A percentile compares a stretch with the other conserved stretches of the same genome.
These are phyloP conservation scores for Enteromius paludinosus DNA, from an alignment of 2,797 vertebrate genomes.

Conservation along the genomic window DNA sequence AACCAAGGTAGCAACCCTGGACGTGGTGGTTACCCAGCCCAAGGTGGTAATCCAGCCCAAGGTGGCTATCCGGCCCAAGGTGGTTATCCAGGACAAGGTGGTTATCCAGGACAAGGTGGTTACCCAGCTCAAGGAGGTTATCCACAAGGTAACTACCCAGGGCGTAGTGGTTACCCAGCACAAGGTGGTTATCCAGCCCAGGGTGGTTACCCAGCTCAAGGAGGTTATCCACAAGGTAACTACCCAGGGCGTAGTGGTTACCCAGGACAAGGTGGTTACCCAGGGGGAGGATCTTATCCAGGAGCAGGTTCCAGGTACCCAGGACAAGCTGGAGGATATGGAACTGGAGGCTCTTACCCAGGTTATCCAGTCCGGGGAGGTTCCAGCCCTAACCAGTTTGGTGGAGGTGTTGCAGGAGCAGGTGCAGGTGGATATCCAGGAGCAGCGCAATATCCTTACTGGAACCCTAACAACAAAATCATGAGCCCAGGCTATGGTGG, in stretches of 20 bases:
- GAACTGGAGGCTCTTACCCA: slow-evolving; percentile 62
- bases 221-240: slow-evolving; percentile 22
- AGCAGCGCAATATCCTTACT: slow-evolving; percentile 65
- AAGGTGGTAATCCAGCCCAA: background rate
- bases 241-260: slow-evolving; percentile 15
- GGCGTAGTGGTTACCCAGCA: background rate
- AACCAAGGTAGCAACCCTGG: slow-evolving; percentile 48
- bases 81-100: slow-evolving; percentile 40
- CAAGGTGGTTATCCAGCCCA: slow-evolving; percentile 46
- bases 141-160: slow-evolving; percentile 18
- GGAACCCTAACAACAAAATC: slow-evolving; percentile 77
- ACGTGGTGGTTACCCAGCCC: slow-evolving; percentile 30
- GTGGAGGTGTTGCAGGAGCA: slow-evolving; percentile 37
- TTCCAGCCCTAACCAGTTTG: slow-evolving; percentile 52
- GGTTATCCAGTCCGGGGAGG: slow-evolving; percentile 60
- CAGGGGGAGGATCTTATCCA: slow-evolving; percentile 23
- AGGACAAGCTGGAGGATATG: slow-evolving; percentile 55
- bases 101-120: slow-evolving; percentile 44
- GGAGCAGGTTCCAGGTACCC: slow-evolving; percentile 42
- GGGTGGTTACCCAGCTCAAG: slow-evolving; percentile 42
- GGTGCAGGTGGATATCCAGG: slow-evolving; percentile 63
- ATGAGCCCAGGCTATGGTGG: slow-evolving; percentile 76
- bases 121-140: slow-evolving; percentile 46
- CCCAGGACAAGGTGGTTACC: slow-evolving; percentile 35
- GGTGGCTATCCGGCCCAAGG: slow-evolving; percentile 49